Conservation (phyloP, 2,888 invertebrate species). For the Geophilus truncorum region DNA sequence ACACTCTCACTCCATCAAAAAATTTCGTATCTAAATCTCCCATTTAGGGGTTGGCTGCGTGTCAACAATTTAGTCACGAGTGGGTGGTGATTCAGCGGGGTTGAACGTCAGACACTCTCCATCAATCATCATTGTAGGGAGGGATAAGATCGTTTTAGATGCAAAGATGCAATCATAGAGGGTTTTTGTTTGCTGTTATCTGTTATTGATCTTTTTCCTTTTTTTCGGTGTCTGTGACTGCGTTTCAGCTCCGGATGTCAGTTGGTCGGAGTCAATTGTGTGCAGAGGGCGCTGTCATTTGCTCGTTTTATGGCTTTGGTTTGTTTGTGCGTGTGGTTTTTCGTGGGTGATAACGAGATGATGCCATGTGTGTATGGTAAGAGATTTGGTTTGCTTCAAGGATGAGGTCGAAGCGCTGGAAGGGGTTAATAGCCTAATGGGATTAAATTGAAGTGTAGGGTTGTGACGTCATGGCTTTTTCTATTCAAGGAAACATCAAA, state of each 20-base stretch:
- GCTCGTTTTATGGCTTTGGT: background rate
- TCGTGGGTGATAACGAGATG: background rate
- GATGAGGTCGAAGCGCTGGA: no score
- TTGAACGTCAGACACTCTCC: background rate
- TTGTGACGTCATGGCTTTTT: no score
- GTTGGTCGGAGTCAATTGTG: background rate
- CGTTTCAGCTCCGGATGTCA: background rate
- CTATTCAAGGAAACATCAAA: no score
- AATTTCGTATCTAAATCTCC: no score
- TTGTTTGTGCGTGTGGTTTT: constrained; percentile 5
- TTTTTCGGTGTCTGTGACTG: background rate
- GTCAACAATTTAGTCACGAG: background rate
- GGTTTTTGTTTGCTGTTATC: background rate
- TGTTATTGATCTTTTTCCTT: background rate
- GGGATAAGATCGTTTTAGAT: background rate
- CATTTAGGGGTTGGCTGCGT: no score
- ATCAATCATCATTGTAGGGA: background rate
- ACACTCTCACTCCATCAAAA: no score
- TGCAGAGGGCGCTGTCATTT: background rate
- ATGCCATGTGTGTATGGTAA: no score
- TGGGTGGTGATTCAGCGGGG: background rate
- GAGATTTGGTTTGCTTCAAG: no score
- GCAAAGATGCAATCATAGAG: no score
- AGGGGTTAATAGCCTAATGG: no score
- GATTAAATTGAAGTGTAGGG: no score